Evolutionary conservation across 2,888 invertebrate genomes (phyloP), one percentile per base, ranked within the genome.

Genomic region (Hypomecis punctinalis): DNA sequence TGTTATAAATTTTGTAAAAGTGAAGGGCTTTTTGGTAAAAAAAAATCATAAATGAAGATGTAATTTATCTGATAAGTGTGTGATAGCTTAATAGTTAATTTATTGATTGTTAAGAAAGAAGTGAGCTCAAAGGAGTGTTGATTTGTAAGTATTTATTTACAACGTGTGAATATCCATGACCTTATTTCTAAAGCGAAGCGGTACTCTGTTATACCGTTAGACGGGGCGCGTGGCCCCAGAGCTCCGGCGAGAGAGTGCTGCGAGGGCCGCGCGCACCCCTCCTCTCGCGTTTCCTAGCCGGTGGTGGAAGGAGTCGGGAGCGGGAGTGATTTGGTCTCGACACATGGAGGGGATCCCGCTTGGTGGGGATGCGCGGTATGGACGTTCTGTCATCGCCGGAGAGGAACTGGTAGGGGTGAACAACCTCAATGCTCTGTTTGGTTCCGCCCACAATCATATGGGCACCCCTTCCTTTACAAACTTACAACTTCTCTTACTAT

Each of bases 281-380:
- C 92, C 91, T 91, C 92, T 90, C 87, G 84, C 88, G 75, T 82
- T 85, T 88, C 89, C 81, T 89, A 88, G 89, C 63, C 65, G 59
- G 89, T 88, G 89, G 91, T 88, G 91, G 92, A 89, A 89, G 84
- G 88, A 88, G 91, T 83, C 89, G 91, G 91, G 92, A 91, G 90
- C 91, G 92, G 92, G 90, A 90, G 91, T 90, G 88, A 90, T 88
- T 91, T 91, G 86, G 88, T 89, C 81, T 77, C 84, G 85, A 84
- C 86, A 85, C 82, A 89, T 93, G 93, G 93, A 92, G 93, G 93
- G 93, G 93, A 92, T 91, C 91, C 86, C 88, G 88, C 82, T 89
- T 90, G 93, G 93, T 91, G 93, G 93, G 93, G 93, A 92, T 93
- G 93, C 88, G 89, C 51, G 60, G 47, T 59, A 46, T 56, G 60